Conservation (phyloP, 2,888 invertebrate genomes). For the Andrena praecox region DNA sequence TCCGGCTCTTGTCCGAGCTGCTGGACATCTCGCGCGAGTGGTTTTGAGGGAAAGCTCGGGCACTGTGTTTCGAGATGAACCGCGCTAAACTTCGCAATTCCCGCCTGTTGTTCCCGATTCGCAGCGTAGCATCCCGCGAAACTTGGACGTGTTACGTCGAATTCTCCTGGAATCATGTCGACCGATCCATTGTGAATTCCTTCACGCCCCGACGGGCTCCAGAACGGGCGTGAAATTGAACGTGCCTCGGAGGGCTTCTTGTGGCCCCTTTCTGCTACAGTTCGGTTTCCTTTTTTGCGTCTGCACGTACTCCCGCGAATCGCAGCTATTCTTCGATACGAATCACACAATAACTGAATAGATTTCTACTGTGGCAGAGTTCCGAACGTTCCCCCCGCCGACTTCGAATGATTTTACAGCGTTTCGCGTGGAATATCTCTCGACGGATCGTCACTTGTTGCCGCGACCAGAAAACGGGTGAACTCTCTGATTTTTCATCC, state of each 20-base stretch:
- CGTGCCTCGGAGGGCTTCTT: neutral
- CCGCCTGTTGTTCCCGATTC: too few relatives aligned
- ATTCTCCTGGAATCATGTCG: slow-evolving; percentile 20
- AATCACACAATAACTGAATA: neutral
- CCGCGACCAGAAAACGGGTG: neutral
- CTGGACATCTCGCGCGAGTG: neutral
- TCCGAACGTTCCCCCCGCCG: too few relatives aligned
- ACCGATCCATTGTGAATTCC: slow-evolving; percentile 29
- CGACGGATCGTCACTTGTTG: slow-evolving; percentile 2
- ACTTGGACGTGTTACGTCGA: neutral
- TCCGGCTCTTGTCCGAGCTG: neutral
- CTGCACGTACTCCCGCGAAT: slow-evolving; percentile 8
- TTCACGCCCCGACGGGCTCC: neutral
- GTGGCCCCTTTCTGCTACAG: neutral
- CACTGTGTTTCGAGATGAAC: neutral
- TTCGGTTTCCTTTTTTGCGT: slow-evolving; percentile 14
- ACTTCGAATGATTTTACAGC: too few relatives aligned
- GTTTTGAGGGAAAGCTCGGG: too few relatives aligned
- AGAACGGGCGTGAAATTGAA: slow-evolving; percentile 47
- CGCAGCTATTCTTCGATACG: neutral
- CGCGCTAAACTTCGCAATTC: too few relatives aligned
- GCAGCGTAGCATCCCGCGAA: neutral
- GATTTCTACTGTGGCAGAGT: neutral
- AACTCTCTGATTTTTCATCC: neutral
- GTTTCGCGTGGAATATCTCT: too few relatives aligned